Conservation (phyloP, 1,140 invertebrate genomes). For the Cyclina sinensis region DNA sequence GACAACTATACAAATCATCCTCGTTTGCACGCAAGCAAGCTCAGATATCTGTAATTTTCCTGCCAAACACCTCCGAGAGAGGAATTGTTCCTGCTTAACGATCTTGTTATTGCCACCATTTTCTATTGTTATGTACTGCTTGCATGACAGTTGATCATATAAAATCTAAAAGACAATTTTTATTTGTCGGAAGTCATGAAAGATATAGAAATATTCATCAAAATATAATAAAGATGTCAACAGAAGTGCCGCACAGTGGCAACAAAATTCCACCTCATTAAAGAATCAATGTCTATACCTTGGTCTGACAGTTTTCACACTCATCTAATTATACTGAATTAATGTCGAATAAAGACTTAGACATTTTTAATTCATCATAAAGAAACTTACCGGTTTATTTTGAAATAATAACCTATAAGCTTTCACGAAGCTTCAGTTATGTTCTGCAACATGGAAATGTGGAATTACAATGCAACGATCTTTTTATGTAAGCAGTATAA, state of each 20-base stretch:
- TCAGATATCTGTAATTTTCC: neutral
- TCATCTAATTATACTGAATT: neutral
- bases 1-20: neutral
- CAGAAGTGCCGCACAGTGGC: neutral
- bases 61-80: neutral
- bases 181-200: conserved; percentile 18
- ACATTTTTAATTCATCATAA: too few species aligned
- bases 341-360: too few species aligned
- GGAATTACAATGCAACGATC: too few species aligned
- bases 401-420: too few species aligned
- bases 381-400: too few species aligned
- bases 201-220: conserved; percentile 19
- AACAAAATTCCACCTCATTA: neutral
- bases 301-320: neutral
- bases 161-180: neutral
- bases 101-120: neutral
- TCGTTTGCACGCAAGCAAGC: neutral
- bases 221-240: conserved; percentile 17
- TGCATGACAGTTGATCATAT: conserved; percentile 11
- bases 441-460: too few species aligned
- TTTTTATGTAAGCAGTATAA: too few species aligned
- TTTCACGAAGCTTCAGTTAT: too few species aligned
- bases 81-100: neutral
- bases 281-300: conserved; percentile 1
- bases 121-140: neutral